phyloP scores from a whole-genome alignment of 2,797 vertebrate genomes.

The Balearica regulorum region DNA sequence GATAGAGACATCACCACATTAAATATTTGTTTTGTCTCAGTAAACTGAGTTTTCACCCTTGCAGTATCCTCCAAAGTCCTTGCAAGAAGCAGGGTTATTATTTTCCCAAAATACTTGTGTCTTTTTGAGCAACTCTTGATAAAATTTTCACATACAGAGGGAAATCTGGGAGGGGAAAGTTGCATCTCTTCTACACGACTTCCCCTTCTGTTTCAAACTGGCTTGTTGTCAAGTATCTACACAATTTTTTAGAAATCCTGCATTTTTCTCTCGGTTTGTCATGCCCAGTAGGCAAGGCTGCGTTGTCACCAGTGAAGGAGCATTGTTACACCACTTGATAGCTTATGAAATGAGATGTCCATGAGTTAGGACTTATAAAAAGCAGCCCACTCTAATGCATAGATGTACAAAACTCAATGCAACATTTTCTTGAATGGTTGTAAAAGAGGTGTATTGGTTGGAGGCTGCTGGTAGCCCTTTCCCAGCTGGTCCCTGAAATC shows the following conservation, averaged over 20 bases:
- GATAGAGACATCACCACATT: not conserved
- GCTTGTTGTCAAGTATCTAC: not conserved
- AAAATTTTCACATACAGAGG: not conserved
- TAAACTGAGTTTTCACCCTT: not conserved
- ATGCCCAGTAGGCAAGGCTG: not conserved
- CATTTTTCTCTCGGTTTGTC: not conserved
- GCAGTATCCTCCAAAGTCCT: not conserved
- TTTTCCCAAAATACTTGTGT: not conserved
- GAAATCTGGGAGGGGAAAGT: not conserved
- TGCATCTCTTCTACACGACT: not conserved
- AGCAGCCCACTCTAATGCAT: not conserved
- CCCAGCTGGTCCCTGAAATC: not conserved
- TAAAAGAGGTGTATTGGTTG: rapidly evolving
- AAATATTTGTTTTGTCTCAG: not conserved
- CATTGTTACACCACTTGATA: not conserved
- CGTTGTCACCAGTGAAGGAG: not conserved
- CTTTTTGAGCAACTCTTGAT: not conserved
- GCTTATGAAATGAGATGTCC: not conserved
- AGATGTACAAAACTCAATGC: not conserved
- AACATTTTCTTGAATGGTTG: not conserved
- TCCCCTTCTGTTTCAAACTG: not conserved
- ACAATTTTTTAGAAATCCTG: not conserved
- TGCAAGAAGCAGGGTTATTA: not conserved
- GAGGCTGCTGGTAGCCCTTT: not conserved
- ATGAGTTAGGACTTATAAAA: not conserved